Evolutionary conservation across 1,140 invertebrate species (phyloP), one percentile per base, ranked within the genome.

Genomic region (Ceratoteleas bidentatus): DNA sequence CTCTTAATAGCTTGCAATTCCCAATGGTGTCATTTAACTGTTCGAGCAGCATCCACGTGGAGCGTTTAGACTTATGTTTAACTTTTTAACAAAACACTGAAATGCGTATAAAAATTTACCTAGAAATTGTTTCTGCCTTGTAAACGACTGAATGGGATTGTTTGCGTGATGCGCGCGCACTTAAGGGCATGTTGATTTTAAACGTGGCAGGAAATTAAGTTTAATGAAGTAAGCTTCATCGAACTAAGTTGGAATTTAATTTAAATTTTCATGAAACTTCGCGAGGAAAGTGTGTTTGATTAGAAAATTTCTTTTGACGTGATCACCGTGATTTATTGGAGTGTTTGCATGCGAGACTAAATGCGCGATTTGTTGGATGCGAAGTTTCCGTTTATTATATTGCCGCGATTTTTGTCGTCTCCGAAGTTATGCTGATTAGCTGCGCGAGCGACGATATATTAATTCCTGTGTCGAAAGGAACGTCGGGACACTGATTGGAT

Each of bases 71-170:
- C 62, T 60, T 24, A 47, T 32, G 16, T 24, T n/a, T 53, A 33
- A 65, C 72, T 50, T 74, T 74, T 74, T 65, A 74, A 58, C 54
- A 6, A 52, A 58, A 58, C 58, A 60, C 43, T 45, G 43, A 74
- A 74, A 40, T 43, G 47, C 61, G 49, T 15, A 54, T 53, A 52
- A 58, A 74, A 58, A 58, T 74, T 49, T 33, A 33, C 4, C 10
- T 32, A 40, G 38, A 50, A 74, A 74, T 57, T 65, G 70, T 65
- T 74, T 50, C 52, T 58, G 61, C 53, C 13, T 16, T 57, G 49
- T 54, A 64, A 73, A 45, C 54, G 68, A 14, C 14, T 33, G 53
- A 69, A 69, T 45, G 56, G 36, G 34, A 32, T 36, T 40, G 43
- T 56, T 56, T 49, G 38, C 47, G 62, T 36, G 38, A 38, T 4